Base-by-base conservation (phyloP, 2,888 invertebrate species). In the Cacoxenus indagator region DNA sequence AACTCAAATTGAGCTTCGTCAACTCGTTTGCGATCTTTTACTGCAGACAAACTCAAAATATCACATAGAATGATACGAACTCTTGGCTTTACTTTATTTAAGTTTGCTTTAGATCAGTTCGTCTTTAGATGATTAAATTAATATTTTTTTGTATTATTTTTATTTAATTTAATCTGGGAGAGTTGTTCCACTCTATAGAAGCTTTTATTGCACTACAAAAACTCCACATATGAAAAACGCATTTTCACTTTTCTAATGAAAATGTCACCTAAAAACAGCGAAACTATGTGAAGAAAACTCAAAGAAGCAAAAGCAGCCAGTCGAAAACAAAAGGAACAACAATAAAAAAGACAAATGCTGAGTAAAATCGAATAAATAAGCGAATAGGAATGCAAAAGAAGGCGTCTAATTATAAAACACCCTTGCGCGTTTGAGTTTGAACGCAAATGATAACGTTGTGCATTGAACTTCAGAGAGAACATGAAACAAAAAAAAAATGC, bases 401-500 rank as follows among this genome's bases (percentile, higher is more conserved):
- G 77, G 72, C 72, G 68, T 75, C 85, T 85, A 85, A 83, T 82
- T 83, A 83, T 85, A 84, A 84, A 83, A 78, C 82, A 81, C 83
- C 80, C 85, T 83, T 74, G 75, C 70, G 67, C 64, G 69, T 59
- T 79, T 73, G 75, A 69, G 68, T 73, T 37, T 48, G 55, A 57
- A 62, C 65, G 68, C 72, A 69, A 74, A 76, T 79, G 81, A 81
- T 84, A 83, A 82, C 84, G 85, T 82, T 87, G 87, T 87, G 85
- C 87, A 87, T 87, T 87, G 87, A 87, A 87, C 87, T 87, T 87
- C 87, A 87, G 79, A 48, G 48, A 9, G 48, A 17, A 45, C 29
- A 64, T 26, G 26, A 46, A 27, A 27, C 45, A 51, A 67, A 59
- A 26, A 14, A 29, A 57, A 68, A 68, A 65, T 54, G n/a, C 37